Conservation (phyloP, 2,113 vertebrate genomes). For the Anoura caudifer region DNA sequence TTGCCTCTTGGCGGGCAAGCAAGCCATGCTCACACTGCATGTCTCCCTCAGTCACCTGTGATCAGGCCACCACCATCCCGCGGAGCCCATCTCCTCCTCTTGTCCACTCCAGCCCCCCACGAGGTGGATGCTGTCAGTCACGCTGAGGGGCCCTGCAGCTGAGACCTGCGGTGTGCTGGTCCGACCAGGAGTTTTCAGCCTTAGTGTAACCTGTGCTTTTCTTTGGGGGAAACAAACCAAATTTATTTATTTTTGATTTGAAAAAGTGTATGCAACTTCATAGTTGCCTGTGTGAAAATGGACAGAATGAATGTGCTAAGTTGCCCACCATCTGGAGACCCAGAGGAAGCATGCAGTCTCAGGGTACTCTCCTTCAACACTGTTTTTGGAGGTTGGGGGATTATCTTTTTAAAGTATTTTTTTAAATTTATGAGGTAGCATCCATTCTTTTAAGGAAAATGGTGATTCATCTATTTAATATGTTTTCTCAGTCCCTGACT, state of each 20-base stretch:
- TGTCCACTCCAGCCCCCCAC: neutral
- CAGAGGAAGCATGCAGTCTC: neutral
- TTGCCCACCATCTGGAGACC: neutral
- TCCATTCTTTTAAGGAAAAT: neutral
- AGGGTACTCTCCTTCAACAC: neutral
- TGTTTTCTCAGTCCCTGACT: neutral
- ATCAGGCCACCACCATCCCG: neutral
- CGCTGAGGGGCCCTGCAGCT: neutral
- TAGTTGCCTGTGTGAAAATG: neutral
- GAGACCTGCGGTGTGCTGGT: neutral
- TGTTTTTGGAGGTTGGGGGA: neutral
- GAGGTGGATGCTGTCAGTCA: rapidly evolving
- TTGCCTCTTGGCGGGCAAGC: no score
- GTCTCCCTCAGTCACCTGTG: no score
- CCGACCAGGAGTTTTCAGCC: neutral
- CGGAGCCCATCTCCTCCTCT: rapidly evolving
- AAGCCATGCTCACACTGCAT: no score
- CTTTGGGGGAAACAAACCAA: neutral
- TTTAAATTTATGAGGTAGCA: neutral
- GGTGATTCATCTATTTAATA: neutral
- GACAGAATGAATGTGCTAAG: neutral
- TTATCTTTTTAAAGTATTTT: neutral
- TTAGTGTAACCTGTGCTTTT: neutral
- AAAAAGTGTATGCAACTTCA: neutral
- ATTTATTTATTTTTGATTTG: neutral